Base-by-base conservation (phyloP, 2,888 invertebrate species). In the Melieria picta region DNA sequence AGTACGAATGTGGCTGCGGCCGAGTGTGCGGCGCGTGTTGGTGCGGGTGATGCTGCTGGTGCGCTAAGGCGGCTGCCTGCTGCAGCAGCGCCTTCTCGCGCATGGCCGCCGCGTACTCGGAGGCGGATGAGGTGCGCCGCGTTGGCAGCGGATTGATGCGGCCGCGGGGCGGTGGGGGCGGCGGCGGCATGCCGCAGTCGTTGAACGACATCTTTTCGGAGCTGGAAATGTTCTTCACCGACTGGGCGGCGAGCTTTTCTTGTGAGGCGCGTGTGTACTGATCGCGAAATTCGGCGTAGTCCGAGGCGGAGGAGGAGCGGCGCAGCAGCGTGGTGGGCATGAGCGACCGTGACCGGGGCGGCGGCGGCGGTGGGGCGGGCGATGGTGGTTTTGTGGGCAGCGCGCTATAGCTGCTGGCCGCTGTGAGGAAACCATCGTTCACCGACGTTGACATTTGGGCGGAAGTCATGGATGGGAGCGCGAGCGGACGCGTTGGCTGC, bases 231-330 rank as follows among this genome's bases (percentile, higher is more conserved):
- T 84, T 85, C 71, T 84, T 85, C 47, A 82, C 79, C 1, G 84
- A 84, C 70, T 83, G 81, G 42, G 80, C 74, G 58, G 77, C 78
- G 46, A 78, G 75, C 50, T 79, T 80, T 55, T 80, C 82, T 66
- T 80, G 79, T 0, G 79, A 78, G 10, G 79, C 79, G 45, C 80
- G 80, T n/a, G 30, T 70, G 48, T 83, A 84, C 57, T 82, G 83
- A 63, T 87, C 87, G 7, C 87, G 82, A 69, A 85, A 81, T 58
- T 86, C 86, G 0, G 90, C 90, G 79, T 92, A 92, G 78, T 92
- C 92, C 0, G 92, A 92, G 4, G 92, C 92, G 3, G 91, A 91
- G 5, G 92, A 92, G 0, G 92, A 92, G 75, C 92, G 83, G 3
- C 86, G 79, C 65, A 86, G 63, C 47, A 84, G 52, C n/a, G 81